Percentiles rank a stretch among this genome's conserved stretches.
These are phyloP conservation scores for Murina feae DNA, from an alignment of 2,113 vertebrate species.

Conservation along the genomic window DNA sequence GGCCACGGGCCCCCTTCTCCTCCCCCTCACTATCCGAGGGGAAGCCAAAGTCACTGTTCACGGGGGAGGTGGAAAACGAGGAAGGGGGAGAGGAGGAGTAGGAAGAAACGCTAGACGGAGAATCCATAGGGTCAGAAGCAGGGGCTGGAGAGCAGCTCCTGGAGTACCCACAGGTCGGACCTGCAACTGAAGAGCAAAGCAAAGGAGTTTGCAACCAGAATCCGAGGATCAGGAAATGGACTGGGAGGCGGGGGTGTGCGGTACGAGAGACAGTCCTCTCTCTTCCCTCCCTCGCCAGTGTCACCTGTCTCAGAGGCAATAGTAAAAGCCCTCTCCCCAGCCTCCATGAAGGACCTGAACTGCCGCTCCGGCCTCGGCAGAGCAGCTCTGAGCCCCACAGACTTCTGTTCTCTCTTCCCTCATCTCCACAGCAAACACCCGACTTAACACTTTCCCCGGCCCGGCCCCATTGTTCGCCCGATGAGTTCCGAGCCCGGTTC, in stretches of 20 bases:
- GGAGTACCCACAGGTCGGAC: conserved; percentile 27
- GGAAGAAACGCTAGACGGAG: conserved; percentile 60
- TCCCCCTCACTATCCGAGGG: conserved; percentile 76
- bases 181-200: conserved; percentile 58
- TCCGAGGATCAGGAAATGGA: neutral
- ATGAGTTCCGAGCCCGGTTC: neutral
- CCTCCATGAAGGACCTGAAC: neutral
- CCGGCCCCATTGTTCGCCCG: neutral
- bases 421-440: neutral
- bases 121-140: conserved; percentile 66
- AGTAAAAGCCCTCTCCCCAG: neutral
- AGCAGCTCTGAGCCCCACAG: neutral
- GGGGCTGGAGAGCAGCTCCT: conserved; percentile 29
- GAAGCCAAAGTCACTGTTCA: conserved; percentile 81
- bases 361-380: neutral
- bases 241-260: neutral
- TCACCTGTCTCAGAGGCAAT: neutral
- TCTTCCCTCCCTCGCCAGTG: neutral
- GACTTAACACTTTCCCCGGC: neutral
- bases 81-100: conserved; percentile 48
- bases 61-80: conserved; percentile 52
- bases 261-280: neutral
- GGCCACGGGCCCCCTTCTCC: neutral
- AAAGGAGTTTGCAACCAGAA: neutral
- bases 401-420: neutral